phyloP scores from a whole-genome alignment of 2,888 invertebrate genomes.

The Cryptosula pallasiana region DNA sequence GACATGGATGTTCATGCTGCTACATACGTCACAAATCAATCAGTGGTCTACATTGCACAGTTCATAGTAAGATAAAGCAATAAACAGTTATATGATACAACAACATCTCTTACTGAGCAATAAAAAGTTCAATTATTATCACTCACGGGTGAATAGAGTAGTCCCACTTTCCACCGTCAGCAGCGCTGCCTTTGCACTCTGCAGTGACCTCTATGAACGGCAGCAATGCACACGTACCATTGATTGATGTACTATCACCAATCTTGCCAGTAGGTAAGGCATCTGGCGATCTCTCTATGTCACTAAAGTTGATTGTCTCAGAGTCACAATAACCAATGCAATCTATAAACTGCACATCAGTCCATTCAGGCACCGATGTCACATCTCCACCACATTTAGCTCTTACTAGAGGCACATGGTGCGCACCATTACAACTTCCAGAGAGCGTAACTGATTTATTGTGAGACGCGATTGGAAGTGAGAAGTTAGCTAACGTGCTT shows the following conservation, averaged over 20 bases:
- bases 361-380: not conserved
- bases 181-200: not conserved
- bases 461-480: not conserved
- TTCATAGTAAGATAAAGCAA: no score
- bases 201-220: not conserved
- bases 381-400: conserved; percentile 9
- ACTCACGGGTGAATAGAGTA: not conserved
- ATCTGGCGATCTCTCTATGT: not conserved
- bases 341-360: not conserved
- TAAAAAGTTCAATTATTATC: no score
- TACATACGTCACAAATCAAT: no score
- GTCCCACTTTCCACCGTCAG: not conserved
- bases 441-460: not conserved
- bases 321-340: not conserved
- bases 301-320: not conserved
- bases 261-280: not conserved
- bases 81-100: no score
- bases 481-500: not conserved
- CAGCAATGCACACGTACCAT: not conserved
- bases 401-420: not conserved
- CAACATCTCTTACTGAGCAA: no score
- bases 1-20: no score
- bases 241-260: not conserved
- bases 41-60: no score
- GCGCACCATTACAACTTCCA: not conserved